Conservation (phyloP, 1,140 invertebrate genomes). For the Leptinotarsa defecta region DNA sequence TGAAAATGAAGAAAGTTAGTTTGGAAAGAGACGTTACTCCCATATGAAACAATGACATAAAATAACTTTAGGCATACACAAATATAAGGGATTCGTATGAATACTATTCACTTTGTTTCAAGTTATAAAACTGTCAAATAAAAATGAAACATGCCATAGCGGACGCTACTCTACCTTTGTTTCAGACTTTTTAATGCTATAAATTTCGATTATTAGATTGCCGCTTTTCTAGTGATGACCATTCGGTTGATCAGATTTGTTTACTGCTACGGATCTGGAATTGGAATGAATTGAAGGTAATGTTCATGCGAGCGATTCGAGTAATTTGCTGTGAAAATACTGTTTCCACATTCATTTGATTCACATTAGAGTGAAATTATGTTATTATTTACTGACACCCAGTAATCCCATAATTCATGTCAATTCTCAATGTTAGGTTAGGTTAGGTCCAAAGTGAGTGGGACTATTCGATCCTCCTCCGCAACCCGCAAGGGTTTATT, state of each 20-base stretch:
- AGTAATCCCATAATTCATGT: too few species aligned
- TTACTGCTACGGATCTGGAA: not conserved
- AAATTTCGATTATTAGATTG: slow-evolving; percentile 14
- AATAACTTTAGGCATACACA: not conserved
- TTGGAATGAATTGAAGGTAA: not conserved
- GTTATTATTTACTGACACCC: too few species aligned
- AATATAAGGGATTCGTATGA: slow-evolving; percentile 5
- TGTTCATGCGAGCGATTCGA: too few species aligned
- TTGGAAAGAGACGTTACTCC: not conserved
- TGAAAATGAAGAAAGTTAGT: not conserved
- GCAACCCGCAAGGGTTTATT: too few species aligned
- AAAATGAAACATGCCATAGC: slow-evolving; percentile 11
- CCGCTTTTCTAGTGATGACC: slow-evolving; percentile 9
- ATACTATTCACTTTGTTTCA: slow-evolving; percentile 15
- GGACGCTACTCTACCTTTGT: slow-evolving; percentile 15
- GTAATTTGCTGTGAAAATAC: too few species aligned
- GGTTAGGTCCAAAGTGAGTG: too few species aligned
- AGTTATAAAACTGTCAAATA: slow-evolving; percentile 20
- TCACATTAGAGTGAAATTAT: too few species aligned
- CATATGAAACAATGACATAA: slow-evolving; percentile 3
- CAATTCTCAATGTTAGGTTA: too few species aligned
- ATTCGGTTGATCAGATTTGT: slow-evolving; percentile 7
- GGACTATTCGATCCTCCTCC: too few species aligned
- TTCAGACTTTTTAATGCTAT: slow-evolving; percentile 6
- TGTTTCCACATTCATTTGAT: too few species aligned